These are phyloP conservation scores for Standfussiana lucernea DNA, from an alignment of 2,888 invertebrate genomes.

Conservation along the genomic window DNA sequence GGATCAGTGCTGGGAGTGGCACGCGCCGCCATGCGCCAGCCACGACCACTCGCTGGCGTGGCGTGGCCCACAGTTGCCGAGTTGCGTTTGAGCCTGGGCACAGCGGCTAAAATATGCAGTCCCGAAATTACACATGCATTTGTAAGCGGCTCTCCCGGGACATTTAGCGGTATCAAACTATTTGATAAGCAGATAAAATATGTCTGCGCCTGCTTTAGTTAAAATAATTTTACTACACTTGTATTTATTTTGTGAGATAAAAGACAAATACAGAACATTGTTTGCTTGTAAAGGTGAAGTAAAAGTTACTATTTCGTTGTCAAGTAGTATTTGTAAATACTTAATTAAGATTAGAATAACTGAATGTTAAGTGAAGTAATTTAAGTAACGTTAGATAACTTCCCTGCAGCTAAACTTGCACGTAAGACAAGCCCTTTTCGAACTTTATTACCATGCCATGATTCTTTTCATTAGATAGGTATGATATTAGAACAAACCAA, in stretches of 20 bases:
- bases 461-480: slow-evolving; percentile 58
- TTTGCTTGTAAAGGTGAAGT: slow-evolving; percentile 62
- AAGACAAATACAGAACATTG: slow-evolving; percentile 47
- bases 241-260: slow-evolving; percentile 60
- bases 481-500: slow-evolving; percentile 57
- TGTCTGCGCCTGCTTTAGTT: slow-evolving; percentile 46
- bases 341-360: slow-evolving; percentile 14
- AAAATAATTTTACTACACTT: slow-evolving; percentile 54
- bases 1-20: slow-evolving; percentile 74
- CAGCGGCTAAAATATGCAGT: slow-evolving; percentile 77
- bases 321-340: slow-evolving; percentile 21
- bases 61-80: slow-evolving; percentile 49
- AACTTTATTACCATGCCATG: slow-evolving; percentile 71
- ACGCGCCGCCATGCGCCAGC: slow-evolving; percentile 64
- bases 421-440: slow-evolving; percentile 56
- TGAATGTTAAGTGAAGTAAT: slow-evolving; percentile 5
- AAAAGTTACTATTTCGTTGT: slow-evolving; percentile 57
- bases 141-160: slow-evolving; percentile 72
- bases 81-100: slow-evolving; percentile 74
- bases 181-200: slow-evolving; percentile 76
- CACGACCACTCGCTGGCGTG: slow-evolving; percentile 32
- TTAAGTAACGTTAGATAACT: slow-evolving; percentile 56
- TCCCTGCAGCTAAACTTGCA: slow-evolving; percentile 21
- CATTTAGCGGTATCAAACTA: slow-evolving; percentile 73
- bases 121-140: slow-evolving; percentile 79